Base-by-base conservation (phyloP, 2,113 vertebrate genomes). In the Pomatorhinus ruficollis region DNA sequence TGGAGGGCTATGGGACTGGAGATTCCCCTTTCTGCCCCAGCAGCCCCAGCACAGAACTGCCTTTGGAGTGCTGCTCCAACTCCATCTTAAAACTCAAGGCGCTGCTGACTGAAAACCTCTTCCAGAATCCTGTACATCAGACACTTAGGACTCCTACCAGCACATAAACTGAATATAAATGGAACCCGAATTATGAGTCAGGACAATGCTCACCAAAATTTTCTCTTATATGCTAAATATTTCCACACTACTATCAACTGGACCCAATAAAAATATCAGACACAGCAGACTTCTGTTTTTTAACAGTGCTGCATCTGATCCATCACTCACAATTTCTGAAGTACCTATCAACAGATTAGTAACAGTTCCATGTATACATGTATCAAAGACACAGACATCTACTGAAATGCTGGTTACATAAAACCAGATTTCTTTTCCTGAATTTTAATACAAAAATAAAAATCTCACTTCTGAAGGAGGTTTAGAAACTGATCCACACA, bases 31-130 rank as follows among this genome's bases (percentile, higher is more conserved):
- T 6, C 39, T 17, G 11, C 31, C 30, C 4, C 33, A 30, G 61
- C 21, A 56, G 44, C 19, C 44, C 11, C 30, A n/a, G 37, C 42
- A 69, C 11, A 23, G 64, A 18, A 6, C 35, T 40, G 19, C 53
- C 28, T n/a, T 40, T n/a, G 64, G 9, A 40, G 23, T 22, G 14
- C 23, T 40, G 44, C 30, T 49, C 11, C 44, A n/a, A 28, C 23
- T 59, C 18, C 14, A 6, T 19, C 5, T n/a, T 60, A 24, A 23
- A 60, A 70, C 6, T 70, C 3, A 1, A 3, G 9, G 5, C 0
- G 0, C 20, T 70, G 45, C 24, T 42, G 65, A 35, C 0, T 0
- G 35, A 16, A 83, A 50, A 30, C 1, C 10, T 60, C 24, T 19
- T 50, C 35, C 28, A 9, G 12, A 42, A 24, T 9, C 25, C 31